Conservation (phyloP, 2,113 vertebrate genomes). For the Pogonocichla stellata region DNA sequence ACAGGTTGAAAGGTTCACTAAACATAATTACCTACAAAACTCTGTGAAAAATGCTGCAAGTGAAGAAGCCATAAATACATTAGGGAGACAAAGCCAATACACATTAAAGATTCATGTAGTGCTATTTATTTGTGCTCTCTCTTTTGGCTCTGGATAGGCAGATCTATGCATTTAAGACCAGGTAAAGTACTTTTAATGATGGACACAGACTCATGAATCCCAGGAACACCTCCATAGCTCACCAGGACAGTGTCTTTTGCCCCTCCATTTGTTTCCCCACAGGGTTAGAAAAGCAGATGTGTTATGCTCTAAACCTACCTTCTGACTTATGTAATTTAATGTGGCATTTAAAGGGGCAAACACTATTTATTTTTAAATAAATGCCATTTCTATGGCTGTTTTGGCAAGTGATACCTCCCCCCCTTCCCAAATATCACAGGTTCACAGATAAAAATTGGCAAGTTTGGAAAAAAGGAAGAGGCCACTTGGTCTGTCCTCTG, state of each 20-base stretch:
- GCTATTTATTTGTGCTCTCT: not conserved
- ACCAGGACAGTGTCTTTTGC: not conserved
- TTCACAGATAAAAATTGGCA: not conserved
- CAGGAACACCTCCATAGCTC: not conserved
- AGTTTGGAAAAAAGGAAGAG: not conserved
- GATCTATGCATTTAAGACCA: not conserved
- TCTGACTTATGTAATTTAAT: not conserved
- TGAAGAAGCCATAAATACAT: not conserved
- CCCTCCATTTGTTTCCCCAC: not conserved
- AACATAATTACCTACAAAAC: not conserved
- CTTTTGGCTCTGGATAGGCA: not conserved
- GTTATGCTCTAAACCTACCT: not conserved
- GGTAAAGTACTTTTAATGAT: not conserved
- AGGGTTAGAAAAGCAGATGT: not conserved
- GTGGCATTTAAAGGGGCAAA: not conserved
- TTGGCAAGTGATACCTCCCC: not conserved
- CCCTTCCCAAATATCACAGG: not conserved
- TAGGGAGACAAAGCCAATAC: constrained; percentile 2
- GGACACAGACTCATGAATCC: not conserved
- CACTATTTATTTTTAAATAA: not conserved
- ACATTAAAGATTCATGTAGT: not conserved
- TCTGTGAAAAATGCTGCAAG: not conserved
- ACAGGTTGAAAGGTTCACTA: not conserved
- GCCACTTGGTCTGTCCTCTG: not conserved
- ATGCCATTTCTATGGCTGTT: not conserved